Percentiles rank a stretch among this genome's conserved stretches.
Evolutionary conservation across 2,888 invertebrate species (phyloP).

Genomic region (Pogonocherus hispidulus): DNA sequence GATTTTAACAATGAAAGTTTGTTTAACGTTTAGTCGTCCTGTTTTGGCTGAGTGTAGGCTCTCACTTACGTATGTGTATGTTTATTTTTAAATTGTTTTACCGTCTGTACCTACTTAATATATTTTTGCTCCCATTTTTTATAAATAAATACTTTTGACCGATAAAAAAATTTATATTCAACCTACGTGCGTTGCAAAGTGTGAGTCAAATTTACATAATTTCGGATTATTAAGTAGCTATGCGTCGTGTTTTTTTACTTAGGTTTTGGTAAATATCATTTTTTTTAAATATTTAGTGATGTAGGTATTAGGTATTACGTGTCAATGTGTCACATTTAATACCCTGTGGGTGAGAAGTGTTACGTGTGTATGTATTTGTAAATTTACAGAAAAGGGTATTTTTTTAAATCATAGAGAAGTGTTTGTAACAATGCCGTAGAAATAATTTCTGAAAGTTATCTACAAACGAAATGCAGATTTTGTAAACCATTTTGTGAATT

Average conservation of each 20-base stretch:
- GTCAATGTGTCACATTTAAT: neutral
- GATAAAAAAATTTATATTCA: slow-evolving; percentile 20
- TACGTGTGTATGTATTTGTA: too few species aligned
- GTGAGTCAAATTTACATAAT: slow-evolving; percentile 17
- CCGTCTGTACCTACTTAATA: slow-evolving; percentile 21
- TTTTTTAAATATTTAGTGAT: neutral
- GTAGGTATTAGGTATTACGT: too few species aligned
- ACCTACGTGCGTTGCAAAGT: slow-evolving; percentile 9
- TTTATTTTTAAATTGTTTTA: slow-evolving; percentile 38
- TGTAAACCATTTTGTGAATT: too few species aligned
- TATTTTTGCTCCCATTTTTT: slow-evolving; percentile 34
- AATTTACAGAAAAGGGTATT: too few species aligned
- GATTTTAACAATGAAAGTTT: slow-evolving; percentile 27
- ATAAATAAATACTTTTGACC: slow-evolving; percentile 36
- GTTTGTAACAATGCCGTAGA: too few species aligned
- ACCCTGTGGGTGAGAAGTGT: neutral
- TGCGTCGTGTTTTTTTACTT: neutral
- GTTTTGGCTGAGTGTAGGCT: slow-evolving; percentile 23
- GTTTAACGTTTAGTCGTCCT: neutral
- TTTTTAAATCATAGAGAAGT: too few species aligned
- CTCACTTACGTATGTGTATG: slow-evolving; percentile 27
- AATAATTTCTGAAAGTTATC: too few species aligned
- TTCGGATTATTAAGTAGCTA: neutral
- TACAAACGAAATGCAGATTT: too few species aligned
- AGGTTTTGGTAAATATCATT: slow-evolving; percentile 29